A percentile compares a stretch with the other conserved stretches of the same genome.
These are phyloP conservation scores for Mycteria americana DNA, from an alignment of 2,797 vertebrate genomes.

Conservation along the genomic window DNA sequence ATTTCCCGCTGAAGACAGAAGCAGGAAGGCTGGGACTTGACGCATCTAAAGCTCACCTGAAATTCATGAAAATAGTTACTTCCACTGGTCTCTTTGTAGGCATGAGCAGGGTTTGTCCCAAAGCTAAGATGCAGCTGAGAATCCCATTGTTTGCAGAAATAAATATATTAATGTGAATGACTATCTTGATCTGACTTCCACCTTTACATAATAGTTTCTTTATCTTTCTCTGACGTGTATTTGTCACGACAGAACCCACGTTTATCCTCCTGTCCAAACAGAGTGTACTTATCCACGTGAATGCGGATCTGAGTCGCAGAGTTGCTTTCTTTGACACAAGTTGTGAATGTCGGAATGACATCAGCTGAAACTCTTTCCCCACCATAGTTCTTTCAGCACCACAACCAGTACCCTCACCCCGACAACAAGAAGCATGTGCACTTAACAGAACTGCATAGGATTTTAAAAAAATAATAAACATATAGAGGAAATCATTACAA, in stretches of 20 bases:
- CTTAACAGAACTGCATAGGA: neutral
- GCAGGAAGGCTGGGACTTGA: neutral
- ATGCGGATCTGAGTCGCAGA: rapidly evolving
- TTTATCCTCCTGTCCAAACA: neutral
- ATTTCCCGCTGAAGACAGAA: neutral
- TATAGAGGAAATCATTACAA: neutral
- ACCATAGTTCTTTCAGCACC: constrained; percentile 11
- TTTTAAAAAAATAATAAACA: neutral
- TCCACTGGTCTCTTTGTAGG: neutral
- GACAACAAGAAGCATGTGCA: rapidly evolving
- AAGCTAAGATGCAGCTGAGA: neutral
- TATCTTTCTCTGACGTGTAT: neutral
- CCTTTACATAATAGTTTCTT: neutral
- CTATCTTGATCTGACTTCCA: neutral
- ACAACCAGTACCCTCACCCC: constrained; percentile 8
- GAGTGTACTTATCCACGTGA: neutral
- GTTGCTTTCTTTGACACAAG: neutral
- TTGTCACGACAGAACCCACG: neutral
- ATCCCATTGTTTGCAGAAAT: neutral
- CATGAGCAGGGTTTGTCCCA: neutral
- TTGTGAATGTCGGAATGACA: neutral
- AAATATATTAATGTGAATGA: neutral
- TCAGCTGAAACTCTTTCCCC: neutral
- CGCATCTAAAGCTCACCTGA: neutral
- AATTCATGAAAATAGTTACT: neutral